Base-by-base conservation (phyloP, 2,888 invertebrate genomes). In the Eupithecia inturbata region DNA sequence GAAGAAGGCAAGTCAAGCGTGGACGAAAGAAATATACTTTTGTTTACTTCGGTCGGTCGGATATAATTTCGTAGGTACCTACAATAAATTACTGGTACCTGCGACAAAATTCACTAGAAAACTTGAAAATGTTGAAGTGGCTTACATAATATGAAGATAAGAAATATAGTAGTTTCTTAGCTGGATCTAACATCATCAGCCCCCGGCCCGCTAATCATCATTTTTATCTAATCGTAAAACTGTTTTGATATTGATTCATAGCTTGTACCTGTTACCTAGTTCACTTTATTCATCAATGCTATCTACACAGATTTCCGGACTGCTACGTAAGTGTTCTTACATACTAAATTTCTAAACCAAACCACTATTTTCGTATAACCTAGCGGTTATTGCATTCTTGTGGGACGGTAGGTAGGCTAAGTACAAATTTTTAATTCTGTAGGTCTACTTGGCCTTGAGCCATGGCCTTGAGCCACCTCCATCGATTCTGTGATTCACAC, bases 261-360 rank as follows among this genome's bases (percentile, higher is more conserved):
- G 33, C 49, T 63, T 26, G n/a, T 67, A 14, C 5, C n/a, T 36
- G 31, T 33, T 10, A 12, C 3, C n/a, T 33, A 63, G 71, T 41
- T 71, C 19, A 33, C 33, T 62, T 39, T 62, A 53, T 5, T 68
- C 36, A 63, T 64, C 67, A 71, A 78, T 75, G 74, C 63, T 78
- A 72, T 70, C 75, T 66, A 57, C 62, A 39, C 70, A 67, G 60
- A 71, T 76, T 70, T 57, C 36, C 14, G 63, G 53, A 66, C 53
- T 72, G 5, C 22, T 78, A 57, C 22, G 77, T 78, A 57, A 78
- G 77, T 78, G 16, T 63, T 63, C 12, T 6, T 7, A 19, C 28
- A 16, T 57, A 26, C n/a, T 22, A 57, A 19, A 45, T n/a, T 62
- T 53, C 1, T 4, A 36, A 49, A n/a, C 4, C 1, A 60, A 60